A percentile compares a stretch with the other conserved stretches of the same genome.
Conservation (phyloP, 1,140 invertebrate genomes). For the Drosophila pseudoobscura region DNA sequence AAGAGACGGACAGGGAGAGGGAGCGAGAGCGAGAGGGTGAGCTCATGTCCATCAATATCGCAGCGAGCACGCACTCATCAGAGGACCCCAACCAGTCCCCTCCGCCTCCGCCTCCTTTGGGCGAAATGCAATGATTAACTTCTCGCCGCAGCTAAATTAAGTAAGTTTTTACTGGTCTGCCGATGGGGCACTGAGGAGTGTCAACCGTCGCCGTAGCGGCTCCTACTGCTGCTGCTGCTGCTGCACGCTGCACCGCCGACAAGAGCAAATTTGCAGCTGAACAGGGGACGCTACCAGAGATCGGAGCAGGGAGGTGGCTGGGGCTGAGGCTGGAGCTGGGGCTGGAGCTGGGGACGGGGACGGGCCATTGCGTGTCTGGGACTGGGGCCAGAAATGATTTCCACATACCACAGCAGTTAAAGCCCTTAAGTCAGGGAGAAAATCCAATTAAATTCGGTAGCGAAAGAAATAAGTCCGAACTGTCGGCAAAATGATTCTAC, state of each 20-base stretch:
- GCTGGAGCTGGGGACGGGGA: conserved; percentile 8
- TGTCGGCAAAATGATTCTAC: conserved; percentile 82
- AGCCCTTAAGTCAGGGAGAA: conserved; percentile 81
- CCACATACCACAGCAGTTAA: conserved; percentile 81
- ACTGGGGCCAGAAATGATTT: conserved; percentile 72
- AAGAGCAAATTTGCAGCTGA: conserved; percentile 10
- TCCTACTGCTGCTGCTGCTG: neutral
- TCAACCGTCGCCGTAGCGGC: neutral
- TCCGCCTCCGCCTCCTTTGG: conserved; percentile 5
- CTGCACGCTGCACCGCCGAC: conserved; percentile 4
- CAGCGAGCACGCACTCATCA: conserved; percentile 44
- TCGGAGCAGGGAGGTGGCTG: neutral
- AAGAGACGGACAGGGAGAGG: too few species aligned
- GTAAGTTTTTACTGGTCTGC: conserved; percentile 70
- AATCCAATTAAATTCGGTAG: conserved; percentile 82
- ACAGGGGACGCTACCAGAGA: neutral
- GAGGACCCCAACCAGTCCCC: conserved; percentile 19
- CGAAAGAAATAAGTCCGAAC: conserved; percentile 81
- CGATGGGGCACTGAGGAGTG: neutral
- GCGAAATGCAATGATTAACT: conserved; percentile 79
- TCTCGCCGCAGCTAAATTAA: conserved; percentile 74
- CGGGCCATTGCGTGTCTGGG: conserved; percentile 66
- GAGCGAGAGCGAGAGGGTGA: neutral
- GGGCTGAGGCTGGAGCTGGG: neutral
- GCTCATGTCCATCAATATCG: conserved; percentile 35